Base-by-base conservation (phyloP, 2,797 vertebrate genomes). In the Hippocampus kuda region DNA sequence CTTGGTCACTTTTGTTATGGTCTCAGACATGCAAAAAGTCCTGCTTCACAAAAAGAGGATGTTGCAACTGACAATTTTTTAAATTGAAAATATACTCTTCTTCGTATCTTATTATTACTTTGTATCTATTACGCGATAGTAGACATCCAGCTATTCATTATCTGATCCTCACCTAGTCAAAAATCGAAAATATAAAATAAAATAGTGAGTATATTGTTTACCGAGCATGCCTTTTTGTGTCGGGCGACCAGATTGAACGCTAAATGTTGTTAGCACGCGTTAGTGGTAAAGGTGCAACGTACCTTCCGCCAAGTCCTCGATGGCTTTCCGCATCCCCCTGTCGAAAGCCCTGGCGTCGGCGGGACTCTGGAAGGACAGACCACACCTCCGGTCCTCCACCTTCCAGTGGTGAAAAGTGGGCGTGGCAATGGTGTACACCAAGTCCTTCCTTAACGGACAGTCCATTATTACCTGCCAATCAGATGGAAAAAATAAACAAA, bases 391-490 rank as follows among this genome's bases (percentile, higher is more conserved):
- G 86, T 97, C 94, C 85, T 98, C 95, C 62, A 99, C 95, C 85
- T 94, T 97, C 97, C 97, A 99, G 53, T 99, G 97, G 88, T 99
- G 97, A 89, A 99, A 99, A 12, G 94, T 99, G 76, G 97, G 97
- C 13, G 95, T 99, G 48, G 96, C 96, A 89, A 96, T 96, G 44
- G 93, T 98, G 90, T 99, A 99, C 66, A 98, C 92, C 78, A 99
- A 89, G 86, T 99, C 94, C 87, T 98, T 98, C 90, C 93, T 94
- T 79, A 99, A 89, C 30, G 94, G 95, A 87, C 96, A 99, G 80
- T 99, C 95, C 89, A 99, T 85, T 73, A 98, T 94, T 89, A 98
- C 94, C 97, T 99, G 88, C 78, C 75, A 68, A 69, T 57, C 22
- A 34, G 3, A 54, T 34, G 65, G 11, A 34, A 38, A 38, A 38